phyloP scores from a whole-genome alignment of 2,888 invertebrate genomes.

The Chymomyza caudatula region DNA sequence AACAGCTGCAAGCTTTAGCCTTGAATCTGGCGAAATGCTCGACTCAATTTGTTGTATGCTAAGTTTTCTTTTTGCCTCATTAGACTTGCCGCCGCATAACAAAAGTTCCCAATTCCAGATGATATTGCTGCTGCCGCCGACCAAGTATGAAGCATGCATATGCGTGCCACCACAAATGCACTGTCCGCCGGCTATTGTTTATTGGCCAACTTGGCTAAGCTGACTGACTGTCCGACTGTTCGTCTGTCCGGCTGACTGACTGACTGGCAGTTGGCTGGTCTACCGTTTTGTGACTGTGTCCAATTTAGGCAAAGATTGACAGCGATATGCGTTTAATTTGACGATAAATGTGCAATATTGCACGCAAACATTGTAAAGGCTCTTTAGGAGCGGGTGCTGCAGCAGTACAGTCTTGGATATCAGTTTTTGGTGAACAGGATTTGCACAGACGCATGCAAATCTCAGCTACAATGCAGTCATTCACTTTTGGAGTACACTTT shows the following conservation, averaged over 20 bases:
- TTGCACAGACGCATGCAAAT: neutral
- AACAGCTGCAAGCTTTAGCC: neutral
- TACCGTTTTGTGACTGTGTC: slow-evolving; percentile 47
- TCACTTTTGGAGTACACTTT: neutral
- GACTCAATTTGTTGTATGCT: neutral
- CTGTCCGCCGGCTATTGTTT: neutral
- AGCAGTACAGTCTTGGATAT: too few species aligned
- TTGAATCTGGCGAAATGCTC: neutral
- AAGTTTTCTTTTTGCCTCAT: slow-evolving; percentile 1
- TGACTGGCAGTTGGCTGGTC: slow-evolving; percentile 20
- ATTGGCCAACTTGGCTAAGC: neutral
- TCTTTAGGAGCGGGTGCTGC: too few species aligned
- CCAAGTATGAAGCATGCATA: neutral
- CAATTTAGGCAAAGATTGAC: slow-evolving; percentile 49
- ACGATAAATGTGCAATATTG: slow-evolving; percentile 52
- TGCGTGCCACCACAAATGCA: neutral
- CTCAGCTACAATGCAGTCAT: neutral
- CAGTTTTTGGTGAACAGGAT: neutral
- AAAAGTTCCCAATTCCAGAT: neutral
- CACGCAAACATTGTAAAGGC: slow-evolving; percentile 33
- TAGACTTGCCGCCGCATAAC: neutral
- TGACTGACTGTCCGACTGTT: neutral
- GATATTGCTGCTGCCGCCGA: neutral
- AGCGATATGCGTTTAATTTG: slow-evolving; percentile 53
- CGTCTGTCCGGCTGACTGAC: too few species aligned